These are phyloP conservation scores for Hanleya hanleyi DNA, from an alignment of 2,888 invertebrate species.

Conservation along the genomic window DNA sequence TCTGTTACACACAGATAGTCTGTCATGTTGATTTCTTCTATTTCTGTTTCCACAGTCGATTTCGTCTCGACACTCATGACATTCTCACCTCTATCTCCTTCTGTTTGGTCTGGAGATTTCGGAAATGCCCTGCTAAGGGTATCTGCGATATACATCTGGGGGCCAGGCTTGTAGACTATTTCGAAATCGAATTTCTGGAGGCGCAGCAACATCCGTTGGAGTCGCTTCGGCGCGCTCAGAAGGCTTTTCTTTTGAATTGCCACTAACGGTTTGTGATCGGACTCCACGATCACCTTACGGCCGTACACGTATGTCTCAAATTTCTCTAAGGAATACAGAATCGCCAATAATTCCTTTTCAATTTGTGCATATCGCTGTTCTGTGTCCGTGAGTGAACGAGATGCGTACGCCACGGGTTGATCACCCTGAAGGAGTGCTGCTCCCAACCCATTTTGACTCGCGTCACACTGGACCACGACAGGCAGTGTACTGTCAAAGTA, in stretches of 20 bases:
- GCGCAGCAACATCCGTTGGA: conserved; percentile 19
- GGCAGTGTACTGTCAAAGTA: conserved; percentile 21
- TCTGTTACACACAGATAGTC: background rate
- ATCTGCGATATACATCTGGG: conserved; percentile 4
- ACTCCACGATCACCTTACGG: conserved; percentile 30
- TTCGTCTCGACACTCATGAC: background rate
- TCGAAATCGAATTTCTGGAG: conserved; percentile 27
- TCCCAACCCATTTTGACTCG: conserved; percentile 21
- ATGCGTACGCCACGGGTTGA: conserved; percentile 41
- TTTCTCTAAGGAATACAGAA: conserved; percentile 32
- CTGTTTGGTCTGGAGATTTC: background rate
- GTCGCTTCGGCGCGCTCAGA: conserved; percentile 15
- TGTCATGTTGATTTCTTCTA: conserved; percentile 14
- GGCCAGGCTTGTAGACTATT: conserved; percentile 11
- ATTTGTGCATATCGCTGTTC: conserved; percentile 39
- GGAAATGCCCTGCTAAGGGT: conserved; percentile 20
- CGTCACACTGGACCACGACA: conserved; percentile 30
- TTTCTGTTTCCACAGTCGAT: background rate
- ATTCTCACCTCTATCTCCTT: background rate
- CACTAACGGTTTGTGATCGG: conserved; percentile 37
- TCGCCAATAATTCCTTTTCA: conserved; percentile 35
- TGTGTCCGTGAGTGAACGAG: conserved; percentile 31
- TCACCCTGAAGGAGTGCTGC: conserved; percentile 31
- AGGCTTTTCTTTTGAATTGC: conserved; percentile 22
- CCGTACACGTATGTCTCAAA: conserved; percentile 36